phyloP scores from a whole-genome alignment of 1,140 invertebrate genomes.

The Drosophila albomicans region DNA sequence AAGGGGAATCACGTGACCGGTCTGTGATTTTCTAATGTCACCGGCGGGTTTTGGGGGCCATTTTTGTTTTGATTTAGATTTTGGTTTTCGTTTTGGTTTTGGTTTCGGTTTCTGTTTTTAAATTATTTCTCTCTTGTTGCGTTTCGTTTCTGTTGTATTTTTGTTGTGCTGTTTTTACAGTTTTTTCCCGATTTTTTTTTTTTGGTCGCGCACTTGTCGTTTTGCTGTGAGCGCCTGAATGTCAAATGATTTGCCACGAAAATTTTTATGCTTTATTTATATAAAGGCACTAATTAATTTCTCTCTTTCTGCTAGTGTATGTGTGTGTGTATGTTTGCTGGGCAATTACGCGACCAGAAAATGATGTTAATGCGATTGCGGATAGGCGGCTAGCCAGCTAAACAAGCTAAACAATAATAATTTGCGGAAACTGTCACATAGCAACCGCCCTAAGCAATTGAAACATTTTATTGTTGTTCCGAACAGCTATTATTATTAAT shows the following conservation, averaged over 20 bases:
- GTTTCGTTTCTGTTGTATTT: slow-evolving; percentile 7
- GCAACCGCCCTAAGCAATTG: slow-evolving; percentile 52
- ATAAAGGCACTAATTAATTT: slow-evolving; percentile 79
- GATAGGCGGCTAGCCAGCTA: slow-evolving; percentile 35
- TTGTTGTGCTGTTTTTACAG: neutral
- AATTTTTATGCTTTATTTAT: slow-evolving; percentile 80
- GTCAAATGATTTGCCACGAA: slow-evolving; percentile 74
- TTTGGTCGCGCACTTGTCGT: slow-evolving; percentile 48
- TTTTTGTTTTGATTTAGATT: slow-evolving; percentile 64
- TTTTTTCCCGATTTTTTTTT: slow-evolving; percentile 23
- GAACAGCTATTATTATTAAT: slow-evolving; percentile 50
- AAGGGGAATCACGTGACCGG: slow-evolving; percentile 59
- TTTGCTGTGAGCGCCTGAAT: slow-evolving; percentile 61
- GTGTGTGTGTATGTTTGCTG: slow-evolving; percentile 23
- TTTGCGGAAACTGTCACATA: slow-evolving; percentile 79
- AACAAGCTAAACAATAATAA: slow-evolving; percentile 64
- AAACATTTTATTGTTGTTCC: slow-evolving; percentile 32
- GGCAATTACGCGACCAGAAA: slow-evolving; percentile 56
- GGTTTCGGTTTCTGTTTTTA: slow-evolving; percentile 36
- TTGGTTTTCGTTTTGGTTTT: slow-evolving; percentile 58
- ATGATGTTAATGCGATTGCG: slow-evolving; percentile 71
- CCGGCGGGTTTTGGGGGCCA: slow-evolving; percentile 50
- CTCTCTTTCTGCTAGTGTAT: slow-evolving; percentile 45
- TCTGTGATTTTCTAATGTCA: slow-evolving; percentile 58
- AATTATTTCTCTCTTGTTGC: slow-evolving; percentile 13